These are phyloP conservation scores for Diabrotica balteata DNA, from an alignment of 2,888 invertebrate species.

Conservation along the genomic window DNA sequence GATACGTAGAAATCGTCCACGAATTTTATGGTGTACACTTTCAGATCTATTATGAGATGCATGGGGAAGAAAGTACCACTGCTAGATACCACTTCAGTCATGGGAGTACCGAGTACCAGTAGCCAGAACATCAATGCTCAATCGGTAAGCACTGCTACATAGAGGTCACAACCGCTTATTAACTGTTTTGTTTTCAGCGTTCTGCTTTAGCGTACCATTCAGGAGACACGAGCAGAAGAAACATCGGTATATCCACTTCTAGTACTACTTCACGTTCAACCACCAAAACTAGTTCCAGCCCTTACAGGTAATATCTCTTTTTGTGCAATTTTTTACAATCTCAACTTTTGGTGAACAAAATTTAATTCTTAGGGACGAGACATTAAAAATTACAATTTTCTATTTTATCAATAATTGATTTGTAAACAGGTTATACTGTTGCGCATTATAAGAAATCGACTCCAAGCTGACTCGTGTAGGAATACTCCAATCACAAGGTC, in stretches of 20 bases:
- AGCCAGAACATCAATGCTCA: slow-evolving; percentile 76
- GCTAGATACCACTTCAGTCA: slow-evolving; percentile 76
- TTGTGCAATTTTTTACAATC: no score
- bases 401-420: no score
- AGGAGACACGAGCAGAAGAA: slow-evolving; percentile 71
- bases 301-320: slow-evolving; percentile 71
- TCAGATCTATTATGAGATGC: slow-evolving; percentile 73
- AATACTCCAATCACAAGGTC: no score
- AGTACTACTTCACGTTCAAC: slow-evolving; percentile 94
- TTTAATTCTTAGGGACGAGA: no score
- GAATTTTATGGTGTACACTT: slow-evolving; percentile 38
- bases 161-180: slow-evolving; percentile 8
- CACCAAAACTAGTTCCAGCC: slow-evolving; percentile 92
- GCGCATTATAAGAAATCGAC: no score
- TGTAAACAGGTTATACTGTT: no score
- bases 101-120: slow-evolving; percentile 71
- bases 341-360: no score
- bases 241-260: slow-evolving; percentile 92
- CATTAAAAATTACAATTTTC: no score
- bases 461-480: no score
- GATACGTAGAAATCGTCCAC: background rate
- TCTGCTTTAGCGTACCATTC: slow-evolving; percentile 84
- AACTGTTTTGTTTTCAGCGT: slow-evolving; percentile 60
- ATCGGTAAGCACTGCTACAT: slow-evolving; percentile 59
- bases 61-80: slow-evolving; percentile 84